Evolutionary conservation across 2,888 invertebrate genomes (phyloP).

Genomic region (Trilocha varians): DNA sequence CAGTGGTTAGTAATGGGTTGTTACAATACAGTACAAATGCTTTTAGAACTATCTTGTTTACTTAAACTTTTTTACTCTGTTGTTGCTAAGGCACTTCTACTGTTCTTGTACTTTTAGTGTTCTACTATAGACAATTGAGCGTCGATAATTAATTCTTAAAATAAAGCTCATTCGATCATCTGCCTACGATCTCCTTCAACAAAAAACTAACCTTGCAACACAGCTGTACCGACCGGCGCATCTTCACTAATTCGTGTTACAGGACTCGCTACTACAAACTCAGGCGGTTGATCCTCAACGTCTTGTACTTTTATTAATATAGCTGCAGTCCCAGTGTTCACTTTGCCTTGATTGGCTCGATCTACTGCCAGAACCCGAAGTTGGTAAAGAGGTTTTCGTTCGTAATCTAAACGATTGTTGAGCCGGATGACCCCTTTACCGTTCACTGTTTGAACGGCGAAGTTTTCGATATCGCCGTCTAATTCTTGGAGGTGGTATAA

Average conservation of each 20-base stretch:
- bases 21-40: too few species aligned
- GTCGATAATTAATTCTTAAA: too few species aligned
- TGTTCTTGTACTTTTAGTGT: too few species aligned
- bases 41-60: too few species aligned
- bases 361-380: constrained; percentile 87
- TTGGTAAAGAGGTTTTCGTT: constrained; percentile 89
- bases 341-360: constrained; percentile 83
- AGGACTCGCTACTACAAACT: constrained; percentile 88
- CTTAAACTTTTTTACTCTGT: too few species aligned
- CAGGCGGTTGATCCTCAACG: constrained; percentile 93
- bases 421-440: constrained; percentile 89
- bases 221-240: constrained; percentile 84
- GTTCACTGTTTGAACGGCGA: constrained; percentile 86
- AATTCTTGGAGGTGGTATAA: constrained; percentile 88
- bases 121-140: too few species aligned
- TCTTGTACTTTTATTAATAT: constrained; percentile 88
- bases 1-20: too few species aligned
- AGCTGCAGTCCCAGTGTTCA: constrained; percentile 93
- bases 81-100: too few species aligned
- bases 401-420: constrained; percentile 86
- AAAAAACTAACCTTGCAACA: constrained; percentile 78
- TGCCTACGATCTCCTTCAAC: too few species aligned
- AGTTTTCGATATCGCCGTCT: constrained; percentile 83
- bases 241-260: constrained; percentile 92
- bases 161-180: too few species aligned